Evolutionary conservation across 2,797 vertebrate species (phyloP).

Genomic region (Octomys mimax): DNA sequence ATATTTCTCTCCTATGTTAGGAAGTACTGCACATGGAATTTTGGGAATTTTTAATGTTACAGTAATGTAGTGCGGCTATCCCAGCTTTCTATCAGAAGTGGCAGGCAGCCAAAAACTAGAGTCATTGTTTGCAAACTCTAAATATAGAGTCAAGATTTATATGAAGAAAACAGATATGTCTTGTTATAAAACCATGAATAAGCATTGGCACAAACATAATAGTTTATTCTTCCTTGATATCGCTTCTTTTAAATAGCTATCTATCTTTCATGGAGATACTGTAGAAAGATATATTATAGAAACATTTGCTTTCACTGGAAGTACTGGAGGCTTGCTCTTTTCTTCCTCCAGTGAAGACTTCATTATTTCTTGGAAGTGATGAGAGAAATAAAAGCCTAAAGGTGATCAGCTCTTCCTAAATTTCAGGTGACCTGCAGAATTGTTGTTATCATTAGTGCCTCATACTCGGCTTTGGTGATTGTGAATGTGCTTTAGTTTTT

Average conservation of each 20-base stretch:
- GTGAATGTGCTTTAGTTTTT: slow-evolving; percentile 69
- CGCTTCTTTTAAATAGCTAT: slow-evolving; percentile 89
- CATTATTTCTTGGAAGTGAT: slow-evolving; percentile 85
- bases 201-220: slow-evolving; percentile 89
- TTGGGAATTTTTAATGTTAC: slow-evolving; percentile 79
- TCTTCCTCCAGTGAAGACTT: slow-evolving; percentile 84
- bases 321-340: slow-evolving; percentile 82
- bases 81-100: slow-evolving; percentile 89
- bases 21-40: slow-evolving; percentile 71
- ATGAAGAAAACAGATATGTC: slow-evolving; percentile 90
- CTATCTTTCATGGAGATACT: slow-evolving; percentile 85
- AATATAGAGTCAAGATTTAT: slow-evolving; percentile 91
- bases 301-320: slow-evolving; percentile 84
- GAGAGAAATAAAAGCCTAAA: slow-evolving; percentile 82
- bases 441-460: slow-evolving; percentile 77
- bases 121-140: slow-evolving; percentile 91
- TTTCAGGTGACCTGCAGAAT: slow-evolving; percentile 69
- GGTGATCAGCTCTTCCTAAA: slow-evolving; percentile 75
- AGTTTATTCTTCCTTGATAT: slow-evolving; percentile 90
- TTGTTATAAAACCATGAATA: slow-evolving; percentile 91
- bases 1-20: slow-evolving; percentile 35
- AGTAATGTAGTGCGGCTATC: slow-evolving; percentile 85
- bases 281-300: slow-evolving; percentile 83
- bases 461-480: slow-evolving; percentile 69
- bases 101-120: slow-evolving; percentile 90